Evolutionary conservation across 2,797 vertebrate genomes (phyloP).

Genomic region (Eupleurogrammus muticus): DNA sequence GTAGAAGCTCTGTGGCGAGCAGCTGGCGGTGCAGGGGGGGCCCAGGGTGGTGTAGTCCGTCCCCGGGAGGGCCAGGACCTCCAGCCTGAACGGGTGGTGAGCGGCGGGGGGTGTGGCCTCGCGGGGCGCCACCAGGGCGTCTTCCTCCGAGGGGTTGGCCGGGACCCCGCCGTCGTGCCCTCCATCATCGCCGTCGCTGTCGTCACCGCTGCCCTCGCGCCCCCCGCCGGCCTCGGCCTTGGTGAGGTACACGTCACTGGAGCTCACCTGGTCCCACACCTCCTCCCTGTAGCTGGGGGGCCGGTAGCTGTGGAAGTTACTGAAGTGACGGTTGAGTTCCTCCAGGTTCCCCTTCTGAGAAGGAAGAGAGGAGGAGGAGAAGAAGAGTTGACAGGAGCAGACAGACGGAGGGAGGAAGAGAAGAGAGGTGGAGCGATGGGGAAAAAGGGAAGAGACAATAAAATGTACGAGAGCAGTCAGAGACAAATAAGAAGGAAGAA

Average conservation of each 20-base stretch:
- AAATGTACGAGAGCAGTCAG: no score
- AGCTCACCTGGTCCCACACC: slow-evolving; percentile 72
- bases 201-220: no score
- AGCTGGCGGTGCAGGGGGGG: background rate
- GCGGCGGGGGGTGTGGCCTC: background rate
- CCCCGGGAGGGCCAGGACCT: slow-evolving; percentile 55
- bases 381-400: no score
- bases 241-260: slow-evolving; percentile 32
- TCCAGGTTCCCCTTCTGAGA: slow-evolving; percentile 81
- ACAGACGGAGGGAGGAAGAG: background rate
- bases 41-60: slow-evolving; percentile 72
- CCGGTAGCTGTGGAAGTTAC: slow-evolving; percentile 75
- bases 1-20: slow-evolving; percentile 77
- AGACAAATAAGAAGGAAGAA: no score
- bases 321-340: slow-evolving; percentile 82
- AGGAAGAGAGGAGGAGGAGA: background rate
- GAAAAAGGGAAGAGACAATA: no score
- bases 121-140: no score
- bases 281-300: slow-evolving; percentile 75
- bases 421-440: background rate
- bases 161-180: no score
- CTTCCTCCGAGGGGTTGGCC: no score
- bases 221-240: background rate
- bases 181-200: no score
- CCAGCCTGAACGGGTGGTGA: background rate